Evolutionary conservation across 2,888 invertebrate genomes (phyloP).

Genomic region (Notodonta dromedarius): DNA sequence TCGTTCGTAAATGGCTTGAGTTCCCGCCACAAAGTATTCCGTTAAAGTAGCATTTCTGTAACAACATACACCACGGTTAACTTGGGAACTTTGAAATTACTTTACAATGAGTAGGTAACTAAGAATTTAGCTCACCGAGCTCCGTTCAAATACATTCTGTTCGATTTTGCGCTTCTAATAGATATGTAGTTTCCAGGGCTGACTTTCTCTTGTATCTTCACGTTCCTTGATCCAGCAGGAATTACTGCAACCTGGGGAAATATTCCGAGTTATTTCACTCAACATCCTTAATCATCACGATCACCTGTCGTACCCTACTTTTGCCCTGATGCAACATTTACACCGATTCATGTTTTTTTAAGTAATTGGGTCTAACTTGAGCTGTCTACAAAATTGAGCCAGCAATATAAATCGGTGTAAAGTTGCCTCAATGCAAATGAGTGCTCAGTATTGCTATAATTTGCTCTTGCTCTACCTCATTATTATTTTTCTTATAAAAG

Average conservation of each 20-base stretch:
- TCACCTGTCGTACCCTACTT: too few species aligned
- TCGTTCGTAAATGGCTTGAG: slow-evolving; percentile 91
- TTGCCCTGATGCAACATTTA: too few species aligned
- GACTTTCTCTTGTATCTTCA: slow-evolving; percentile 89
- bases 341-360: too few species aligned
- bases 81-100: background rate
- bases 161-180: slow-evolving; percentile 88
- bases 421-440: too few species aligned
- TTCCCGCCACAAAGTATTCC: slow-evolving; percentile 92
- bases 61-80: slow-evolving; percentile 23
- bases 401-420: too few species aligned
- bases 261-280: background rate
- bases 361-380: too few species aligned
- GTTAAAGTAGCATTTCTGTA: slow-evolving; percentile 87
- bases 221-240: slow-evolving; percentile 91
- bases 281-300: background rate
- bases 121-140: slow-evolving; percentile 82
- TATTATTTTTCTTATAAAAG: too few species aligned
- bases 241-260: slow-evolving; percentile 86
- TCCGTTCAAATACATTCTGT: slow-evolving; percentile 91
- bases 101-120: too few species aligned
- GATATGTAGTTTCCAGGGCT: slow-evolving; percentile 92
- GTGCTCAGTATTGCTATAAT: too few species aligned
- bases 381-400: too few species aligned
- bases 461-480: too few species aligned